Evolutionary conservation across 2,113 vertebrate species (phyloP).

Genomic region (Phaetusa simplex): DNA sequence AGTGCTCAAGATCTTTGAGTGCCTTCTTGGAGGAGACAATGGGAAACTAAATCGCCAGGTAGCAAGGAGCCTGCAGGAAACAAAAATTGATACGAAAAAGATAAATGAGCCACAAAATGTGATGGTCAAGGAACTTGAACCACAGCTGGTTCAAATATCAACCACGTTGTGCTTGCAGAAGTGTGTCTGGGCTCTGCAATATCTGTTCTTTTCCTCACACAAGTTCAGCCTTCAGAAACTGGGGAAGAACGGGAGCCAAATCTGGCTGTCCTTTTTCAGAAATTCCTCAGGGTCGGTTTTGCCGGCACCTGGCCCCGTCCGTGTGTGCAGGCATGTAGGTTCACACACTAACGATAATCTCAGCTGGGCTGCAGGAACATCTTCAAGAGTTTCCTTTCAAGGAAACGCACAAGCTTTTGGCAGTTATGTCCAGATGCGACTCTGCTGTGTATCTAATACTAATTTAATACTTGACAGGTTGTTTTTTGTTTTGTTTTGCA

Average conservation of each 20-base stretch:
- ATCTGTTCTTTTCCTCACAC: neutral
- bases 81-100: neutral
- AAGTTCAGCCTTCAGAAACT: neutral
- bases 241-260: neutral
- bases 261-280: neutral
- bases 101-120: neutral
- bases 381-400: neutral
- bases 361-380: neutral
- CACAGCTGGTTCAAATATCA: neutral
- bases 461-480: neutral
- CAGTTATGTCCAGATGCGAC: neutral
- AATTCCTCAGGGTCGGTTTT: neutral
- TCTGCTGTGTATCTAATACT: neutral
- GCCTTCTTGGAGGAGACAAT: neutral
- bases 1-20: neutral
- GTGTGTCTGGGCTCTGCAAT: neutral
- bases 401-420: neutral
- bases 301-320: neutral
- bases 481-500: conserved; percentile 69
- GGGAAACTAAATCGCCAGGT: neutral
- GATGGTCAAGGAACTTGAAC: neutral
- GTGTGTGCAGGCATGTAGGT: neutral
- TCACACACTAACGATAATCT: accelerated
- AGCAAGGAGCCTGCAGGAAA: neutral
- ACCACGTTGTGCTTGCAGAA: neutral